Conservation (phyloP, 2,888 invertebrate species). For the Diploptera punctata region DNA sequence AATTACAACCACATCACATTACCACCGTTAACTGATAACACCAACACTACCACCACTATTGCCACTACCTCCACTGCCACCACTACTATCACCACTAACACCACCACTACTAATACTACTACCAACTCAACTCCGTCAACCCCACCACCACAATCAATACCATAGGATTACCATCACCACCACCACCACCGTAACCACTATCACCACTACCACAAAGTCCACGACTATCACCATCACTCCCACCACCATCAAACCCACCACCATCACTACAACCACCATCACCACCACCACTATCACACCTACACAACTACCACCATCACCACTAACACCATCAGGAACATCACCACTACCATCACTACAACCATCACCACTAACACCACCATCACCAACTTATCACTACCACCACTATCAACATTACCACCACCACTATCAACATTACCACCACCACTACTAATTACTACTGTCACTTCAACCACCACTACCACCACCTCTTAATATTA, state of each 20-base stretch:
- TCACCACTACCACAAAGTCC: neutral
- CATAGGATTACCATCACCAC: neutral
- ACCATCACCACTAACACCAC: slow-evolving; percentile 9
- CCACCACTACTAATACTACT: no score
- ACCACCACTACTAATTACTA: neutral
- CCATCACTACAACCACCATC: neutral
- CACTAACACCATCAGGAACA: neutral
- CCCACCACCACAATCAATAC: neutral
- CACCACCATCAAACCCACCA: neutral
- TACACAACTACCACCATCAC: slow-evolving; percentile 10
- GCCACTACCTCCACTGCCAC: neutral
- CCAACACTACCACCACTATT: neutral
- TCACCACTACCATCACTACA: neutral
- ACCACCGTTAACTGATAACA: neutral
- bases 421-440: neutral
- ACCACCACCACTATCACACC: slow-evolving; percentile 13
- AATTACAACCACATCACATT: neutral
- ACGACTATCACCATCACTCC: slow-evolving; percentile 2
- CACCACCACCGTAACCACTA: neutral
- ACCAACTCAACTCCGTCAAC: neutral
- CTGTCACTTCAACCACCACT: slow-evolving; percentile 14
- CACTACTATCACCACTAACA: no score
- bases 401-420: slow-evolving; percentile 1
- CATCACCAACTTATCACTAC: neutral
- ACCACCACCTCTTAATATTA: neutral